Evolutionary conservation across 2,888 invertebrate genomes (phyloP), one percentile per base, ranked within the genome.

Genomic region (Caenorhabditis uteleia): DNA sequence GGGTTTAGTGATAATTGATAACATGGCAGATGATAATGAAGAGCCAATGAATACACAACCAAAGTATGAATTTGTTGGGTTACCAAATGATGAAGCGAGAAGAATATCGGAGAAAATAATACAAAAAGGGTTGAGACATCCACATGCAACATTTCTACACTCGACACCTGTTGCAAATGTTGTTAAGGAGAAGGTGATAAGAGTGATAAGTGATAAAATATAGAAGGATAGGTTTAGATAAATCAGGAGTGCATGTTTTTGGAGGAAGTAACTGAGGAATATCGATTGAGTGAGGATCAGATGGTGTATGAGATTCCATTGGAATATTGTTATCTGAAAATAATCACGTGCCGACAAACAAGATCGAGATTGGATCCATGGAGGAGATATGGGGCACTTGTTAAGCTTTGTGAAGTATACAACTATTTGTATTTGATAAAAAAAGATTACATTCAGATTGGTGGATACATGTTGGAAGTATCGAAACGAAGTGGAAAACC

Each of bases 321-420:
- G 14, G 57, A 64, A 14, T 46, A 43, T 8, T 53, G 51, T 29
- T 47, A 45, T 23, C 34, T 64, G 2, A 7, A 36, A 29, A 26
- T 53, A 14, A 27, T 49, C 3, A 43, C 39, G 18, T 26, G 10
- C 20, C 46, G 64, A 3, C 43, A 39, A 3, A 12, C 56, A 3
- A n/a, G 64, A 39, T 53, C 53, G 5, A 53, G 55, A 45, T 48
- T 57, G 10, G 64, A 64, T 54, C 64, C 64, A 18, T 64, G 64
- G 64, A 43, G 64, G 27, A 46, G 31, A 48, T 44, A 64, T 33
- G 64, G 64, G 16, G 64, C 57, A 21, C 44, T 57, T 25, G 53
- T 49, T 3, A 64, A 64, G 34, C 38, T 64, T 18, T 64, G 64
- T 29, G 48, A 64, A 27, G 61, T 60, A 8, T 29, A 38, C 21